Evolutionary conservation across 2,888 invertebrate species (phyloP), one percentile per base, ranked within the genome.

Genomic region (Xiphydria camelus): DNA sequence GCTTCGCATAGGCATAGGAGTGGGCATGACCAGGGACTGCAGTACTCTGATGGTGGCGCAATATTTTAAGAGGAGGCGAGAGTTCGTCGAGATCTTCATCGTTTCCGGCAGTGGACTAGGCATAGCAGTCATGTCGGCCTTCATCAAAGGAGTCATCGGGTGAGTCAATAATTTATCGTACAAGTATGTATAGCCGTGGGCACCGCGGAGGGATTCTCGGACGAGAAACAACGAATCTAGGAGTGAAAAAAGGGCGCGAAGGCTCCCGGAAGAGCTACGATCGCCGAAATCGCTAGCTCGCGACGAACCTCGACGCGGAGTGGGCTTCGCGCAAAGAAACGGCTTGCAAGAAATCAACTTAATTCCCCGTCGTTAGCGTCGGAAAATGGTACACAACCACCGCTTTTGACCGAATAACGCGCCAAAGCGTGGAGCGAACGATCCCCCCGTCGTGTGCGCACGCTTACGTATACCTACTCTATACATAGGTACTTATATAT

Each of bases 21-120:
- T 91, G 44, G 91, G 91, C 25, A 82, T 93, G 73, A 91, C 91
- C 4, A 78, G 91, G 53, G 91, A 91, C 75, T 91, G 91, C 65
- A 89, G 91, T 15, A 90, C 90, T 29, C 78, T 93, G 62, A 92
- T 93, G 90, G 89, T 93, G 50, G 92, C 91, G 26, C 91, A 91
- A 74, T 94, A 93, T 78, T 93, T 93, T 82, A 91, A 91, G 72
- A 77, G 89, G 54, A 80, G 86, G 62, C 78, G 93, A 48, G 92
- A 93, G 76, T 81, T 91, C 60, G 91, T 92, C 38, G 93, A 94
- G 77, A 90, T 93, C 67, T 88, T 92, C 74, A 87, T 92, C 57
- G 87, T 91, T 41, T 88, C 89, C 57, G 91, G 91, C 64, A 89
- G 89, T 66, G 92, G 93, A 2, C 78, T 91, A 34, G 92, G 92